Percentiles rank a stretch among this genome's conserved stretches.
These are phyloP conservation scores for Drosophila atripex DNA, from an alignment of 2,888 invertebrate genomes.

Conservation along the genomic window DNA sequence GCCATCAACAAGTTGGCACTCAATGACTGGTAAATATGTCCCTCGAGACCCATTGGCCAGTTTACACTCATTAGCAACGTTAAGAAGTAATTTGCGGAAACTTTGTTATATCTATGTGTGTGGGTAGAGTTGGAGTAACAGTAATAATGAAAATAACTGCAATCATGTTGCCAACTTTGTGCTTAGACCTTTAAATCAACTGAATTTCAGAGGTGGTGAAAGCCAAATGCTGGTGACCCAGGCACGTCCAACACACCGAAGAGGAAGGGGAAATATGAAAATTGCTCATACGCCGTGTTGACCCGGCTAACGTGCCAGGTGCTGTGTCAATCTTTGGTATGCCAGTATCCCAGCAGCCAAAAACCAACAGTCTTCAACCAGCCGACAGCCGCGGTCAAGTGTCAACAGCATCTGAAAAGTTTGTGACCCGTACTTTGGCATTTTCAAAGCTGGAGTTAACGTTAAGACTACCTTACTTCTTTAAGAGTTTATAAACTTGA, in stretches of 20 bases:
- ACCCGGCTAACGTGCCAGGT: constrained; percentile 53
- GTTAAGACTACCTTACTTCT: not conserved
- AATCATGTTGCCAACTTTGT: not conserved
- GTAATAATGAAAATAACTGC: not conserved
- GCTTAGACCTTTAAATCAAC: not conserved
- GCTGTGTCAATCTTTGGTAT: constrained; percentile 57
- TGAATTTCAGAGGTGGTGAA: not conserved
- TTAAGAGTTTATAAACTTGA: too few species aligned
- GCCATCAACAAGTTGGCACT: constrained; percentile 7
- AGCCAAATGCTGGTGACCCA: constrained; percentile 19
- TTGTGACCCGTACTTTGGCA: constrained; percentile 36
- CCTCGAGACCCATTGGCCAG: not conserved
- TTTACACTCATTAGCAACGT: not conserved
- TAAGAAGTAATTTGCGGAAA: not conserved
- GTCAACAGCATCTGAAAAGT: constrained; percentile 53
- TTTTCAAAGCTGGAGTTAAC: constrained; percentile 25
- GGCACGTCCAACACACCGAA: constrained; percentile 43
- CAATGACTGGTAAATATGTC: not conserved
- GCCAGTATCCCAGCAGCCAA: constrained; percentile 27
- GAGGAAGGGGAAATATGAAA: constrained; percentile 22
- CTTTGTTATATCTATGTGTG: constrained; percentile 4
- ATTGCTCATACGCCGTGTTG: constrained; percentile 42
- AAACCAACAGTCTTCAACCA: constrained; percentile 15
- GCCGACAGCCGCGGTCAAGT: constrained; percentile 21
- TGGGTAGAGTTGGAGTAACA: not conserved